Base-by-base conservation (phyloP, 1,140 invertebrate species). In the Scaptomyza montana region DNA sequence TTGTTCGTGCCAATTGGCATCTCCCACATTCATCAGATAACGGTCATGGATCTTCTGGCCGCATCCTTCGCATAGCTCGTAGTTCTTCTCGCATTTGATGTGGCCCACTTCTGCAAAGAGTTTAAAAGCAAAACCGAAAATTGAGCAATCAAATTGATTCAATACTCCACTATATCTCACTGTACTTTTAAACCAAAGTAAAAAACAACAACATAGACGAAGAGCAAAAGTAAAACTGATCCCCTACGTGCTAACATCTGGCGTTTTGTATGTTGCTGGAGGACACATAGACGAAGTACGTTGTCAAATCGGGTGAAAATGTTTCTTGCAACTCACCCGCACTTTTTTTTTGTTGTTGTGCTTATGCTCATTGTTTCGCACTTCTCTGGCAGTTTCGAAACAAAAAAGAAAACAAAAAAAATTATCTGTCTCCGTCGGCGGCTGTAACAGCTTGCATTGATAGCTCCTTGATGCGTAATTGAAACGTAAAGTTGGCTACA, bases 1-100 rank as follows among this genome's bases (percentile, higher is more conserved):
- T 72, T 96, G 95, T 91, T 99, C 98, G 93, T 99, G 98, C 95
- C 98, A 99, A 77, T 95, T 97, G 30, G 95, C 94, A 69, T 98
- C 97, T 49, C 96, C 97, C 5, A 99, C 97, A 85, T 97, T 94
- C 95, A 99, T 96, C 74, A 99, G 93, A 93, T 97, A 99, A 2
- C 97, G 94, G 93, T 99, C 98, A 76, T 97, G 95, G 78, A 99
- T 99, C 89, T 97, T 96, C 81, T 95, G 95, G 2, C 97, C 96
- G 92, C 98, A 99, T 19, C 97, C 97, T 75, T 97, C 96, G 93
- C 98, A 99, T 78, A 97, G 95, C 91, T 95, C 94, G 55, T 94
- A 94, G 59, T 93, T 94, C 90, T 95, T 94, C 89, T 95, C 94
- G 65, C 94, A 93, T 90, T 95, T 95, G 87, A 95, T 94, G 89